Percentiles rank a stretch among this genome's conserved stretches.
phyloP scores from a whole-genome alignment of 2,113 vertebrate genomes.

The Hucho hucho region DNA sequence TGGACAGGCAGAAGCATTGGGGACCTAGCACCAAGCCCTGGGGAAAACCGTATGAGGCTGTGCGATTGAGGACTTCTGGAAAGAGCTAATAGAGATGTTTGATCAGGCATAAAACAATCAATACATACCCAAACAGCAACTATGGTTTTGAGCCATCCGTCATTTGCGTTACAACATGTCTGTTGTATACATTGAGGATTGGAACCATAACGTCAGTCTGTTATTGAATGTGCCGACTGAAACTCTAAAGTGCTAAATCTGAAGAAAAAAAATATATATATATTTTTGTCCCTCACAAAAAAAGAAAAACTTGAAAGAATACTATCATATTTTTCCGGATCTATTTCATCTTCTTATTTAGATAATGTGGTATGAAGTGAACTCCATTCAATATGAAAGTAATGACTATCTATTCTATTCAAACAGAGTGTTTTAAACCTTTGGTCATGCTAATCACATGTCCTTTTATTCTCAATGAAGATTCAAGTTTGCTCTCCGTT shows the following conservation, averaged over 20 bases:
- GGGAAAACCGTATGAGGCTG: no score
- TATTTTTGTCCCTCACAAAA: slow-evolving; percentile 3
- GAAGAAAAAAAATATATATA: not conserved
- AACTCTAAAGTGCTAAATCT: not conserved
- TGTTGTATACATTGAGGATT: not conserved
- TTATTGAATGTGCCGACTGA: not conserved
- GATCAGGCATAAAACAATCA: not conserved
- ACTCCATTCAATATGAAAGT: slow-evolving; percentile 61
- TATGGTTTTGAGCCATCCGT: not conserved
- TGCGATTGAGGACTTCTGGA: no score
- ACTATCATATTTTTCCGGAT: slow-evolving; percentile 58
- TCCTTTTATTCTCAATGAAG: slow-evolving; percentile 70
- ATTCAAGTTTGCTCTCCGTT: slow-evolving; percentile 62
- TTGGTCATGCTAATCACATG: slow-evolving; percentile 72
- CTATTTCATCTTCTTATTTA: slow-evolving; percentile 70
- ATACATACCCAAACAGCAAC: not conserved
- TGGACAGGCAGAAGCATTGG: no score
- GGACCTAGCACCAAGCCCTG: no score
- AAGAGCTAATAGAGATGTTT: no score
- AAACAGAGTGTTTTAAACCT: slow-evolving; percentile 76
- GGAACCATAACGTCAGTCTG: not conserved
- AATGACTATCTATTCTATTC: slow-evolving; percentile 77
- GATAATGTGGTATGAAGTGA: slow-evolving; percentile 66
- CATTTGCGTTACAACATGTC: not conserved
- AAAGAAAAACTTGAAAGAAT: slow-evolving; percentile 41